phyloP scores from a whole-genome alignment of 1,140 invertebrate species.

The Aphaenogaster rudis region DNA sequence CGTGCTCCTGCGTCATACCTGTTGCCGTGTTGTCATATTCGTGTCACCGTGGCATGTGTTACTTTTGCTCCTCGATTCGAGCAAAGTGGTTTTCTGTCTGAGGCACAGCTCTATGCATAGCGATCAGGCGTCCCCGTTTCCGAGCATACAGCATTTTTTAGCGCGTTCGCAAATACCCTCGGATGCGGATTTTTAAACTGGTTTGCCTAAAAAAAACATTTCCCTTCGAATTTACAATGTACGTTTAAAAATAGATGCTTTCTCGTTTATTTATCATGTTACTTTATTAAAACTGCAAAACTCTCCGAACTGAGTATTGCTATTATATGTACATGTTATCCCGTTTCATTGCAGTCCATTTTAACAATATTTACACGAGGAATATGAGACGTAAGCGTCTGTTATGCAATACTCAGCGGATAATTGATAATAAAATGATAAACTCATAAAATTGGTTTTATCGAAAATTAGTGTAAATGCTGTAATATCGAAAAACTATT shows the following conservation, averaged over 20 bases:
- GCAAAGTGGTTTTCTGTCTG: conserved; percentile 5
- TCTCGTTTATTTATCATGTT: neutral
- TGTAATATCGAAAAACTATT: neutral
- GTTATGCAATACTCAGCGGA: neutral
- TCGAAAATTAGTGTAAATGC: neutral
- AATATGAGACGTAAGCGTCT: neutral
- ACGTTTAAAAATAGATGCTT: neutral
- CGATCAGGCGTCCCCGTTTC: neutral
- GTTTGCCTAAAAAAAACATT: neutral
- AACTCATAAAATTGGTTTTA: neutral
- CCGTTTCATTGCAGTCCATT: neutral
- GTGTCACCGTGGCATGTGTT: conserved; percentile 24
- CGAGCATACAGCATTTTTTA: neutral
- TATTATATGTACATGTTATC: neutral
- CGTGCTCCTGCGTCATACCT: conserved; percentile 36
- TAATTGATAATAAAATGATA: conserved; percentile 40
- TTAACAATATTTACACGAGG: conserved; percentile 6
- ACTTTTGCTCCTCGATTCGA: conserved; percentile 37
- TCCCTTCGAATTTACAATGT: neutral
- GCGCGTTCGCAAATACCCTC: neutral
- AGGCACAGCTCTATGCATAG: neutral
- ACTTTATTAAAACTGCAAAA: neutral
- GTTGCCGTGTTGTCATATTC: conserved; percentile 52
- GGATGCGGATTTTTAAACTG: neutral
- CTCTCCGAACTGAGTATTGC: conserved; percentile 6